Evolutionary conservation across 2,888 invertebrate species (phyloP), one percentile per base, ranked within the genome.

Genomic region (Enchytraeus crypticus): DNA sequence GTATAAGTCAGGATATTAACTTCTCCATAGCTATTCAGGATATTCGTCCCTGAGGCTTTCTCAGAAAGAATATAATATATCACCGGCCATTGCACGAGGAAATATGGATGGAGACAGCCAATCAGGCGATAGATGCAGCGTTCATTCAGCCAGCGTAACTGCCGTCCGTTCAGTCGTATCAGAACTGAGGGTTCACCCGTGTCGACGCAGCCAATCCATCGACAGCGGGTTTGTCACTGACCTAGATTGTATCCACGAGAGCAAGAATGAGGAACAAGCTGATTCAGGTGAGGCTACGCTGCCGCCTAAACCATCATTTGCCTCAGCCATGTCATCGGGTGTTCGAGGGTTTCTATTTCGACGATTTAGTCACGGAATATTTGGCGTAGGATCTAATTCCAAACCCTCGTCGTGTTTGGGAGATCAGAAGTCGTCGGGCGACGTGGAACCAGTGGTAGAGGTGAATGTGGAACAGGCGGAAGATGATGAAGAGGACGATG

Each of bases 171-270:
- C n/a, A n/a, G n/a, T n/a, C 0, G 53, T 51, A 3, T 51, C 53
- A 23, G 45, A 57, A 14, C 46, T 57, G 8, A 14, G 45, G 14
- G 53, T 59, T 21, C 63, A 60, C 21, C 47, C 59, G 14, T 57
- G 47, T 27, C 57, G 54, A 18, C 57, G 65, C 14, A 63, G 61
- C 34, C 61, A 63, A 38, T 65, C 65, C 1, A 63, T 57, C 21
- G 65, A 65, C 53, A 65, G 65, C 32, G 65, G 65, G 8, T 66
- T 63, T 27, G 56, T 59, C 23, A 34, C 61, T 3, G 65, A 65
- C 26, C 46, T 57, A 32, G 65, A 65, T 32, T 26, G 46, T 34
- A 59, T 34, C 33, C 58, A 60, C 21, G 59, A 60, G 30, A 43
- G 34, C 54, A 29, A n/a, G 14, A 29, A 26, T 29, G 27, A 27